Evolutionary conservation across 2,113 vertebrate species (phyloP), one percentile per base, ranked within the genome.

Genomic region (Lontra canadensis): DNA sequence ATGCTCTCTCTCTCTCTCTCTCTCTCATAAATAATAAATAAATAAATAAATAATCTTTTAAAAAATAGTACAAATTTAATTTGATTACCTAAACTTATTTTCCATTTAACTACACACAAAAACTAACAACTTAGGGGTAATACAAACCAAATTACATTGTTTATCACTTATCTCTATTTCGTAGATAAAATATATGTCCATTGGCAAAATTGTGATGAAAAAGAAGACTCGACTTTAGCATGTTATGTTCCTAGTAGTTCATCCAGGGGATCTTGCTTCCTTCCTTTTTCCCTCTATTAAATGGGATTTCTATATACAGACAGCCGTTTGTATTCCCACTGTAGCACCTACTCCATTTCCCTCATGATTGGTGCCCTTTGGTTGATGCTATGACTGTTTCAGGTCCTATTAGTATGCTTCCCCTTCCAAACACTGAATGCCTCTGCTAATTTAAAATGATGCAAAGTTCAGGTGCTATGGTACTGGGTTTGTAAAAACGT

Each of bases 41-140:
- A 57, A 57, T 57, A 57, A 57, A 23, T 23, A 57, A 57, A 57
- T 3, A 57, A 57, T 23, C 21, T 57, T 57, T 7, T 2, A 23
- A 57, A 57, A 57, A 93, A 95, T 6, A 52, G 39, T 17, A 61
- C 31, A 73, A 67, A 20, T 81, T 86, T 91, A 94, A 78, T 71
- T 93, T 96, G 13, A 71, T 84, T 36, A 67, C n/a, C 42, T 47
- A 26, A 95, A 92, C 36, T 91, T 93, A 2, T 82, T 90, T 96
- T 57, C 57, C 18, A 57, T 44, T 61, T 73, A 39, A 29, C 26
- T 67, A 26, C 90, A 47, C 7, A 57, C 52, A 89, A 81, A 82
- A 93, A 34, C 31, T 55, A 78, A 69, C 14, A 90, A 49, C 6
- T 67, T 88, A 85, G 31, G 21, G 14, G 44, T 88, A 69, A 55